A percentile compares a stretch with the other conserved stretches of the same genome.
Evolutionary conservation across 2,888 invertebrate genomes (phyloP).

Genomic region (Cephalotes varians): DNA sequence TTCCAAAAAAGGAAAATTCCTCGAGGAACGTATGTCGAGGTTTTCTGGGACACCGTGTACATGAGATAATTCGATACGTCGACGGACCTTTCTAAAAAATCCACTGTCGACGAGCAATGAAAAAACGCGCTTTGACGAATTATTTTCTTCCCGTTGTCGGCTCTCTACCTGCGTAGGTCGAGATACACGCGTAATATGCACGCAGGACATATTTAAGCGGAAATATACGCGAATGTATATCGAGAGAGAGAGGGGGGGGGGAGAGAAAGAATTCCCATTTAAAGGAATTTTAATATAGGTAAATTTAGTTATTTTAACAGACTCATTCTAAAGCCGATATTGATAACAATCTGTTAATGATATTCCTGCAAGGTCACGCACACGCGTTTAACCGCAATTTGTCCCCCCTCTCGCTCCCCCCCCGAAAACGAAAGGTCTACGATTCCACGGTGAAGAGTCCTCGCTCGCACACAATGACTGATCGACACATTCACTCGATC

Average conservation of each 20-base stretch:
- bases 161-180: not conserved
- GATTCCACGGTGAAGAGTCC: not conserved
- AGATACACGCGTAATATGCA: not conserved
- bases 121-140: not conserved
- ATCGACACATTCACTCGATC: not conserved
- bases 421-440: not conserved
- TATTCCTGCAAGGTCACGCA: not conserved
- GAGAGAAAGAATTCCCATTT: no score
- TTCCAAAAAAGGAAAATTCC: no score
- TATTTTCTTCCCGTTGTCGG: not conserved
- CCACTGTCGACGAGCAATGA: not conserved
- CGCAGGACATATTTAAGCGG: not conserved
- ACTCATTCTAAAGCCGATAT: not conserved
- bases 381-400: not conserved
- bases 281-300: no score
- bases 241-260: not conserved
- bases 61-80: not conserved
- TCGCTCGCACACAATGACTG: not conserved
- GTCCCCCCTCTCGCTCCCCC: not conserved
- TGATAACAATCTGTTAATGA: not conserved
- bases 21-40: not conserved
- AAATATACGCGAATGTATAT: not conserved
- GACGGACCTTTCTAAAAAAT: not conserved
- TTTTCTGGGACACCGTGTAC: not conserved
- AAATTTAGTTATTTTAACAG: not conserved